Percentiles rank a stretch among this genome's conserved stretches.
phyloP scores from a whole-genome alignment of 2,113 vertebrate genomes.

The Mustela nigripes region DNA sequence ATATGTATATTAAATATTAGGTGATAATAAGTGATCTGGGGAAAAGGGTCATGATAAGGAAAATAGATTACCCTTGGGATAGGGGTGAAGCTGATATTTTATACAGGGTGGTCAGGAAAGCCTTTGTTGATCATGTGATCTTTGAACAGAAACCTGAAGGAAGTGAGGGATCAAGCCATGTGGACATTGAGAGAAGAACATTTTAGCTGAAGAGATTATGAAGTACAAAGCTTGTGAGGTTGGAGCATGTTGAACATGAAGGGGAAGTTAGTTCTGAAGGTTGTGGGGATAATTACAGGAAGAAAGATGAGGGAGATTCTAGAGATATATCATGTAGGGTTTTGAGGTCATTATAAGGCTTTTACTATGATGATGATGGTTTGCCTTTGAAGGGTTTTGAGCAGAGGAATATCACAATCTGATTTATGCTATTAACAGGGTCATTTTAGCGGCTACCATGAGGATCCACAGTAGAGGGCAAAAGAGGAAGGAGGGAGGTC shows the following conservation, averaged over 20 bases:
- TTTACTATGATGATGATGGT: neutral
- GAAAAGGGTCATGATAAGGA: neutral
- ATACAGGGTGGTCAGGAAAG: neutral
- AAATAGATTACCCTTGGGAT: neutral
- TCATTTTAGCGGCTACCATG: neutral
- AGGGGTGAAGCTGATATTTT: neutral
- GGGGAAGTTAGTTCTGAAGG: neutral
- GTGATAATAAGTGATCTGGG: neutral
- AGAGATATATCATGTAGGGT: too few relatives aligned
- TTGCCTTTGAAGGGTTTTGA: neutral
- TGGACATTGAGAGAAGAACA: neutral
- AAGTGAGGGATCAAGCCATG: neutral
- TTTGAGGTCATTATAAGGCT: neutral
- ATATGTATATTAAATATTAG: neutral
- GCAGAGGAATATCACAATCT: neutral
- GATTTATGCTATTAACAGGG: neutral
- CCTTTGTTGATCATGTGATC: neutral
- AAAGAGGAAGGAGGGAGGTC: neutral
- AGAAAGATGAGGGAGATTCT: neutral
- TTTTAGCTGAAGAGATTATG: neutral
- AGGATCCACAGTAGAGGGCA: neutral
- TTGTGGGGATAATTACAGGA: neutral
- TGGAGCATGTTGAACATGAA: neutral
- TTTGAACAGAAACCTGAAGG: constrained; percentile 11
- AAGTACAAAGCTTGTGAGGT: neutral